Evolutionary conservation across 2,113 vertebrate species (phyloP), one percentile per base, ranked within the genome.

Genomic region (Argyrosomus japonicus): DNA sequence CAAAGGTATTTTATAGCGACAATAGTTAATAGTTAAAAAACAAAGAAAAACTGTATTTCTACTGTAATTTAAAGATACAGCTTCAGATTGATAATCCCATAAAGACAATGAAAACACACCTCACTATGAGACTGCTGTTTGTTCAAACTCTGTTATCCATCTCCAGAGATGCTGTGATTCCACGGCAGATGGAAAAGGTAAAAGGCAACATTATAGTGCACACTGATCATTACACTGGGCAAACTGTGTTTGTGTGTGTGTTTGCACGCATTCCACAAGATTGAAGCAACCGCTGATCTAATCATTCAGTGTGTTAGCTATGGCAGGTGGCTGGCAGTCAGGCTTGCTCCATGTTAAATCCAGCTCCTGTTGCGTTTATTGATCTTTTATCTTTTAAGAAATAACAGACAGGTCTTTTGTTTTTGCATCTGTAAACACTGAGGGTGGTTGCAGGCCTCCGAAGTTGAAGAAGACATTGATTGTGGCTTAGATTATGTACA

Each of bases 301-400:
- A 91, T 91, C 83, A 54, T 83, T 77, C 15, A 13, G 57, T 75
- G 77, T 81, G 80, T 88, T 89, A 79, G 87, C 77, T 57, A 60
- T 86, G 82, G 88, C 93, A 93, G 89, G 32, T 89, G 88, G 88
- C 85, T 91, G 87, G 84, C 89, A 85, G 87, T 63, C 69, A 82
- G 76, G 32, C 85, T 1, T 47, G 53, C 70, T 85, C 61, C 77
- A 40, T 89, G 89, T 82, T 84, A 68, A 90, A 92, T 89, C 71
- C 63, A 81, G 53, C 88, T 87, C 65, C 89, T 63, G 86, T 83
- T 91, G 88, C 18, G 27, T 79, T 78, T 88, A 92, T 93, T 82
- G 91, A 94, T 94, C 88, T 80, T 68, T 82, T 71, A 81, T 90
- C 61, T 72, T 79, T 77, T 50, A 68, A 83, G 73, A 69, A 81